Evolutionary conservation across 2,888 invertebrate species (phyloP), one percentile per base, ranked within the genome.

Genomic region (Drosophila kanekoi): DNA sequence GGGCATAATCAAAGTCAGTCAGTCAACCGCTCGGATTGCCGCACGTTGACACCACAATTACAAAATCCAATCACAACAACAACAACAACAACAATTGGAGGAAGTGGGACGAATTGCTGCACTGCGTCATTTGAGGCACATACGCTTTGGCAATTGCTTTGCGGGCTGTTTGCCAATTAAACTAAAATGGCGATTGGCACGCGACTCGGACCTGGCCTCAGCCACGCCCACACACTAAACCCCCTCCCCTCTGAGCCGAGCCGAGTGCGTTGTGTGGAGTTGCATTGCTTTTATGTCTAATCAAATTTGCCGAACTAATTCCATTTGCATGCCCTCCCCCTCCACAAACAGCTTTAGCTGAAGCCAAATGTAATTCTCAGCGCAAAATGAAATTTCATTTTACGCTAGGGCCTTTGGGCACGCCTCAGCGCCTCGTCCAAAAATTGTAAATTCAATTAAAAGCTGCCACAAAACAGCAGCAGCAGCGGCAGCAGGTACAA

Each of bases 391-490:
- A 52, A 52, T 40, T 52, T 18, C 32, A 52, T 51, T 51, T 47
- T 59, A 65, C 60, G 59, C 57, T 37, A 28, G 68, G 38, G 28
- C 28, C 83, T 65, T 64, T 73, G 44, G 58, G 68, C 28, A 28
- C 8, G 18, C 48, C 45, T 57, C 41, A 8, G 28, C 47, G 43
- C 38, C 14, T 14, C 33, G 48, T 49, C 53, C 54, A 33, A 72
- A 85, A 77, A 63, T 72, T 77, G 56, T 62, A 80, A 80, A 84
- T 86, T 88, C 83, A 86, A 84, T 88, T 88, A 86, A 88, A 84
- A 80, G 18, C 61, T 54, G 67, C 38, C 54, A 32, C 47, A 64
- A 48, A 40, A 54, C 41, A 53, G 43, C 2, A 40, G n/a, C 45
- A 35, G n/a, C 35, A 41, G 10, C 41, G 41, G 10, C 33, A 16